Evolutionary conservation across 2,797 vertebrate species (phyloP).

Genomic region (Lithobates sylvaticus): DNA sequence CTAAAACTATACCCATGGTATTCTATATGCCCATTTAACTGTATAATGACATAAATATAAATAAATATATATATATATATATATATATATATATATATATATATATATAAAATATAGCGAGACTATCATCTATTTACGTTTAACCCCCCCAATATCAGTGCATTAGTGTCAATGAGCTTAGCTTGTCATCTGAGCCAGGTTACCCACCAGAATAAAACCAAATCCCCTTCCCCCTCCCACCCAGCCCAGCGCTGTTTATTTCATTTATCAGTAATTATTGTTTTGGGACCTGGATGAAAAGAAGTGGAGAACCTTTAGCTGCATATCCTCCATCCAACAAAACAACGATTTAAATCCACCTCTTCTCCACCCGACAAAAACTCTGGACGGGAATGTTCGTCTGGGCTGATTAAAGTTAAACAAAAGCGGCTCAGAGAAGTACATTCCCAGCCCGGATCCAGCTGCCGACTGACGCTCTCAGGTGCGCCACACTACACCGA

Average conservation of each 20-base stretch:
- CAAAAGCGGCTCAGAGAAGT: neutral
- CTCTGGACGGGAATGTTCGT: slow-evolving; percentile 35
- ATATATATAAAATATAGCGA: too few species aligned
- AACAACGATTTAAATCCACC: neutral
- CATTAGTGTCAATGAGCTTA: too few species aligned
- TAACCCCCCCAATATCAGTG: too few species aligned
- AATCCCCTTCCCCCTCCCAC: neutral
- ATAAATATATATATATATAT: too few species aligned
- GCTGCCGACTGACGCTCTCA: neutral
- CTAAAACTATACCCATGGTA: too few species aligned
- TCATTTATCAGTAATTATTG: slow-evolving; percentile 36
- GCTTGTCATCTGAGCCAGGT: neutral
- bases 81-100: too few species aligned
- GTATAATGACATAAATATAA: too few species aligned
- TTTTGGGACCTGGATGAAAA: slow-evolving; percentile 9
- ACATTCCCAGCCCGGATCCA: neutral
- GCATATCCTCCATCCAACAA: slow-evolving; percentile 1
- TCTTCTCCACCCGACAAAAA: slow-evolving; percentile 35
- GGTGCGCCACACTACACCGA: neutral
- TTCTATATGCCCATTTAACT: too few species aligned
- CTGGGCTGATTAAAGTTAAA: slow-evolving; percentile 27
- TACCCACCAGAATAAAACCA: neutral
- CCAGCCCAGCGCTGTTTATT: slow-evolving; percentile 13
- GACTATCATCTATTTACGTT: too few species aligned
- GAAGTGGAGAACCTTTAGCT: neutral